Percentiles rank a stretch among this genome's conserved stretches.
Evolutionary conservation across 2,113 vertebrate species (phyloP).

Genomic region (Hipposideros armiger): DNA sequence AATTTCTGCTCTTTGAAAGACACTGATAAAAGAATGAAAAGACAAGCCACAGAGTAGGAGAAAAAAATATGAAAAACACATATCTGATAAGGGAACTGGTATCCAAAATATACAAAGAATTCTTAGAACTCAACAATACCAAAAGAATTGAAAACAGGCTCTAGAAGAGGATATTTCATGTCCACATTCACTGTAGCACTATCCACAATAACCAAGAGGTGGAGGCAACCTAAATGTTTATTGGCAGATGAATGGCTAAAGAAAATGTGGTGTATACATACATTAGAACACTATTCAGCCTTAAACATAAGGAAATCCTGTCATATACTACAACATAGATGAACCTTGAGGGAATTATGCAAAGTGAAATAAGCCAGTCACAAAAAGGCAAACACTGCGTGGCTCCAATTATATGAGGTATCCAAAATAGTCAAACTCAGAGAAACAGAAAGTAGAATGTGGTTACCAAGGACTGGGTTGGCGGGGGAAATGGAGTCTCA

Average conservation of each 20-base stretch:
- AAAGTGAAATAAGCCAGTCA: constrained; percentile 31
- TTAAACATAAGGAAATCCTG: neutral
- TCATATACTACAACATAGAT: neutral
- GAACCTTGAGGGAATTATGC: neutral
- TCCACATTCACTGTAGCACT: neutral
- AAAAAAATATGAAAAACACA: constrained; percentile 5
- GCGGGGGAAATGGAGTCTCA: neutral
- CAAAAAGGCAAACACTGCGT: neutral
- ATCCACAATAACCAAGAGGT: neutral
- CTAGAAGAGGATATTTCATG: neutral
- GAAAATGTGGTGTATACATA: neutral
- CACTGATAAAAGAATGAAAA: neutral
- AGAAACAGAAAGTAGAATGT: neutral
- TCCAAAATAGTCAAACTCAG: neutral
- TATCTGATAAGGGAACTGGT: neutral
- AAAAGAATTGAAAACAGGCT: neutral
- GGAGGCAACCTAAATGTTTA: neutral
- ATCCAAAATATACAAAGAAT: constrained; percentile 25
- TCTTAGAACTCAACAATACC: neutral
- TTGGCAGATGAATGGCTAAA: neutral
- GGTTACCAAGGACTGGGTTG: neutral
- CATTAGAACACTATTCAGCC: neutral
- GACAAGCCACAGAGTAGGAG: neutral
- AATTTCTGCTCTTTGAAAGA: neutral
- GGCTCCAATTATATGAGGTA: neutral